Base-by-base conservation (phyloP, 2,888 invertebrate genomes). In the Apodemia duryi region DNA sequence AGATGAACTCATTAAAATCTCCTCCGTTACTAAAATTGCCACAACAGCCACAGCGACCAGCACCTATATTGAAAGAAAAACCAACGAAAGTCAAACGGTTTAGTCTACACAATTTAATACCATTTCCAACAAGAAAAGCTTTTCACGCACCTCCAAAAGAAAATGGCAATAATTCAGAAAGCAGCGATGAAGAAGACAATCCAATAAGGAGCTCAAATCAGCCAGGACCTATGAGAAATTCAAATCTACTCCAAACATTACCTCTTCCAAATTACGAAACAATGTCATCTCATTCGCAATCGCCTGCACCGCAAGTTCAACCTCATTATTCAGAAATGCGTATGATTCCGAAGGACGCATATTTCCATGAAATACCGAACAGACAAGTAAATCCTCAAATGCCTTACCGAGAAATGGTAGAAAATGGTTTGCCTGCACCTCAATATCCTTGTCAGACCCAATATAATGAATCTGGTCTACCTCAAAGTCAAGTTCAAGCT, bases 281-380 rank as follows among this genome's bases (percentile, higher is more conserved):
- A 10, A 87, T 91, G 73, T 87, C 91, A 1, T 82, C 74, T n/a
- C 84, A 85, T 69, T 85, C 91, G 0, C 88, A 86, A 35, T 85
- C 91, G 1, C 88, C 91, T 4, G 85, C 85, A 1, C 86, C 83
- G 52, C 83, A 81, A 68, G 75, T 76, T 0, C 76, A 76, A 64
- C 68, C 74, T 4, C 76, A 80, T 54, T 73, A 71, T 9, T 73
- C 76, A 62, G 87, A 90, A 64, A 71, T 84, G 52, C 76, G 86
- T 29, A 84, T 92, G 74, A 86, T 93, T 64, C 94, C 94, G 11
- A 94, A 93, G 82, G 94, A 94, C 78, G 94, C 94, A 1, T 94
- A 94, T 75, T 94, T 94, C 73, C 94, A 94, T 72, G 93, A 94
- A 66, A 86, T 94, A 51, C 92, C 94, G 0, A 93, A 93, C 76